Percentiles rank a stretch among this genome's conserved stretches.
Conservation (phyloP, 35 echinoderm and acorn worm species). For the Heliocidaris erythrogramma region DNA sequence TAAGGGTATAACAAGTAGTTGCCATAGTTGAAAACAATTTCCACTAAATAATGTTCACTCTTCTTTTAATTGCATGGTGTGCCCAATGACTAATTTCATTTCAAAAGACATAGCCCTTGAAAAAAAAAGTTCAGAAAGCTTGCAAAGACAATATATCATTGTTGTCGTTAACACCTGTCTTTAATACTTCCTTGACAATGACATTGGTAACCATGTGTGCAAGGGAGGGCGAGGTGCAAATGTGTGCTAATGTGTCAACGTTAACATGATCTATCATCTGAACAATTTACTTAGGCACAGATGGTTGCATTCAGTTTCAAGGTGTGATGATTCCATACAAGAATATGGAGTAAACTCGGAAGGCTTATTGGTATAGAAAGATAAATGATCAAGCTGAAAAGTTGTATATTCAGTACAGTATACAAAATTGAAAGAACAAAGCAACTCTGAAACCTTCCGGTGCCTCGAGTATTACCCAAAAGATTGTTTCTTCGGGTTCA, state of each 20-base stretch:
- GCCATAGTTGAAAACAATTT: not conserved
- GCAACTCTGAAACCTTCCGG: not conserved
- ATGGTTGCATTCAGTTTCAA: not conserved
- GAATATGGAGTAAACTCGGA: not conserved
- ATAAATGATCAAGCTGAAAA: not conserved
- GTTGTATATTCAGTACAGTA: not conserved
- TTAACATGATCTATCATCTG: not conserved
- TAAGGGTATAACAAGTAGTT: not conserved
- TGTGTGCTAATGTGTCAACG: not conserved
- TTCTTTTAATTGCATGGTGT: not conserved
- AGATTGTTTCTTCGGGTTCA: not conserved
- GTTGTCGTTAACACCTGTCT: not conserved
- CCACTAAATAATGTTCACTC: not conserved
- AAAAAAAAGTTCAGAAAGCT: not conserved
- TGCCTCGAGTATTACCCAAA: not conserved
- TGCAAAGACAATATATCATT: not conserved
- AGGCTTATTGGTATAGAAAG: not conserved
- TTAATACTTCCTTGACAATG: not conserved
- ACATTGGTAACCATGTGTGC: not conserved
- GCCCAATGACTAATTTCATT: not conserved
- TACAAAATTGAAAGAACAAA: not conserved
- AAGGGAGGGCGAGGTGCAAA: not conserved
- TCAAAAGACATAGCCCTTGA: not conserved
- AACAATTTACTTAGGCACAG: not conserved
- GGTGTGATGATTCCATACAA: not conserved